Evolutionary conservation across 2,797 vertebrate genomes (phyloP), one percentile per base, ranked within the genome.

Genomic region (Gymnothorax javanicus): DNA sequence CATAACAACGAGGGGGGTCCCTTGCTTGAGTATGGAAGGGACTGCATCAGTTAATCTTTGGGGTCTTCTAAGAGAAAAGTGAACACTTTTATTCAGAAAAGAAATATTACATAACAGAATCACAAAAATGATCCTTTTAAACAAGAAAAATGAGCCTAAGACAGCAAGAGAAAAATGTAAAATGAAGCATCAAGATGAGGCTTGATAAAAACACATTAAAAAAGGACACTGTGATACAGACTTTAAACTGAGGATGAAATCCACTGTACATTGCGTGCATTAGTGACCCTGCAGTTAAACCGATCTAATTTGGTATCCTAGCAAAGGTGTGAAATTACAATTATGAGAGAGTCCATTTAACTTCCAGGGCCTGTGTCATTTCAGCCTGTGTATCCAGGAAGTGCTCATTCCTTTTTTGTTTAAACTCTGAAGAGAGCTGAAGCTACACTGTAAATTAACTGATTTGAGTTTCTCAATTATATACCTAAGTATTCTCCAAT

Each of bases 381-480:
- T 79, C 60, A 15, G 59, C 75, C 20, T 15, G 15, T 17, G 69
- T 52, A 27, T 56, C 33, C 84, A 75, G 13, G n/a, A 15, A 69
- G 25, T 58, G 23, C 27, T 60, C 59, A 43, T 3, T 81, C 88
- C 90, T 90, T 84, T 89, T 91, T 89, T 88, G 88, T 82, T 87
- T 90, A 84, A 88, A 85, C 71, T 87, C 27, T 82, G 6, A 25
- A 75, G 20, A 71, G 9, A 25, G 25, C 27, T 13, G 27, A 75
- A 69, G 67, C n/a, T 13, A 43, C 4, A 17, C 43, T 50, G 33
- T 43, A 20, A 20, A 77, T 15, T 17, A 43, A 15, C 43, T 77
- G 43, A 5, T 50, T 15, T 77, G 43, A 15, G 17, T 77, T 73
- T 71, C 13, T 73, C 69, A 7, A 25, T n/a, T 69, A 69, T 69